Evolutionary conservation across 2,113 vertebrate genomes (phyloP), one percentile per base, ranked within the genome.

Genomic region (Eudyptes chrysolophus): DNA sequence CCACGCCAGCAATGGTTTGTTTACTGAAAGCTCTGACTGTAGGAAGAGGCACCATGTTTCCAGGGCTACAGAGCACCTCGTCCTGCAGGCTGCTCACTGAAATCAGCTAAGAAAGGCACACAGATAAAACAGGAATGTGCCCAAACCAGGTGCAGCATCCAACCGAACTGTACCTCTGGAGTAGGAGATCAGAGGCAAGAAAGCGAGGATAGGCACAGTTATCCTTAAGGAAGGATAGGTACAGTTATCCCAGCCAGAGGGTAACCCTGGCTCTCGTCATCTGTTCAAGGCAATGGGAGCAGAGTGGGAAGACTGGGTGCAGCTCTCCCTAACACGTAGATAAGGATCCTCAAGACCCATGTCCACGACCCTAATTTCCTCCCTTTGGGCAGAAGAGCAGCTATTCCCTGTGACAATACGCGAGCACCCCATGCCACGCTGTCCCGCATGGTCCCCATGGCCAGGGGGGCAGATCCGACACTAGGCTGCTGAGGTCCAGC

Each of bases 21-120:
- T 95, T 89, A 83, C 70, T 12, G 40, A 49, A 38, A 70, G 84
- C 90, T 89, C 58, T 2, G 24, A 16, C 20, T 55, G 71, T 24
- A 69, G 7, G 11, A n/a, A 3, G 14, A 88, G 62, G 64, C 61
- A 42, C 49, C 4, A 4, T 18, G 89, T 96, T 95, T 92, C 91
- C 93, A 94, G 84, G 91, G 77, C 95, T 96, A 94, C 89, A 48
- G 64, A 94, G 89, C 74, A 85, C 81, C 84, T 94, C 7, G 4
- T 81, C 66, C 89, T 65, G 70, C 85, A 51, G 82, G 66, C 80
- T 75, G 83, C 69, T 80, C 83, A 19, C 6, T 3, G 0, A 26
- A 42, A 78, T 9, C 80, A 60, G 57, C 34, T 70, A 4, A 19
- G n/a, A 34, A 60, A 49, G 62, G n/a, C 65, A 42, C 24, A 42